Evolutionary conservation across 2,113 vertebrate genomes (phyloP).

Genomic region (Ranitomeya variabilis): DNA sequence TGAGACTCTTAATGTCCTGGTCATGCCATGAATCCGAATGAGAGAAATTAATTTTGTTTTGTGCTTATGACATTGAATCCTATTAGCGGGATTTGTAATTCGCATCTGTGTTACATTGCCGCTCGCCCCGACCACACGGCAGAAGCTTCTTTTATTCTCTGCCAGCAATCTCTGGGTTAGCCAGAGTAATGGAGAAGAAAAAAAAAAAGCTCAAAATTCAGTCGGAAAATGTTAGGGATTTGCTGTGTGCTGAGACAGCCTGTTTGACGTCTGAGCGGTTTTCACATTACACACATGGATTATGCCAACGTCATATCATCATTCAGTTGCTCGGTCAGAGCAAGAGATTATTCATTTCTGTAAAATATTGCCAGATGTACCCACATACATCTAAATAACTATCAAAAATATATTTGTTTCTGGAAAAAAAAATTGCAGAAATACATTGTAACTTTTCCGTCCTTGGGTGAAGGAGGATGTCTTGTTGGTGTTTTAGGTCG

Average conservation of each 20-base stretch:
- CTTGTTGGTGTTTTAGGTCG: background rate
- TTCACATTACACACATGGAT: constrained; percentile 59
- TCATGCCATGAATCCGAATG: constrained; percentile 54
- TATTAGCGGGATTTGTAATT: constrained; percentile 52
- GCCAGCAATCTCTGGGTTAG: constrained; percentile 48
- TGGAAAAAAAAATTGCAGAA: background rate
- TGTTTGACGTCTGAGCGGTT: constrained; percentile 56
- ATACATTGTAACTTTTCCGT: background rate
- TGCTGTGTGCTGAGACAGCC: constrained; percentile 52
- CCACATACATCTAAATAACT: constrained; percentile 2
- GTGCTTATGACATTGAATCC: constrained; percentile 59
- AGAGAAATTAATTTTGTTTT: constrained; percentile 61
- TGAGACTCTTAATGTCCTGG: constrained; percentile 51
- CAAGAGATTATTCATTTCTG: constrained; percentile 54
- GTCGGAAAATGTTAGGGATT: constrained; percentile 51
- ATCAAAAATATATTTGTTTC: constrained; percentile 12
- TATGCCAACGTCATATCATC: constrained; percentile 54
- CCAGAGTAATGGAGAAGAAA: constrained; percentile 49
- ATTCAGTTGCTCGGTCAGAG: constrained; percentile 33
- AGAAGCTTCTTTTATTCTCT: constrained; percentile 29
- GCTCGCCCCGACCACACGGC: background rate
- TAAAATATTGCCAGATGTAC: constrained; percentile 25
- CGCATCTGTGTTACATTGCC: constrained; percentile 56
- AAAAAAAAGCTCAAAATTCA: constrained; percentile 42
- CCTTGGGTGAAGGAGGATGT: background rate